Evolutionary conservation across 2,888 invertebrate species (phyloP), one percentile per base, ranked within the genome.

Genomic region (Lucinisca nassula): DNA sequence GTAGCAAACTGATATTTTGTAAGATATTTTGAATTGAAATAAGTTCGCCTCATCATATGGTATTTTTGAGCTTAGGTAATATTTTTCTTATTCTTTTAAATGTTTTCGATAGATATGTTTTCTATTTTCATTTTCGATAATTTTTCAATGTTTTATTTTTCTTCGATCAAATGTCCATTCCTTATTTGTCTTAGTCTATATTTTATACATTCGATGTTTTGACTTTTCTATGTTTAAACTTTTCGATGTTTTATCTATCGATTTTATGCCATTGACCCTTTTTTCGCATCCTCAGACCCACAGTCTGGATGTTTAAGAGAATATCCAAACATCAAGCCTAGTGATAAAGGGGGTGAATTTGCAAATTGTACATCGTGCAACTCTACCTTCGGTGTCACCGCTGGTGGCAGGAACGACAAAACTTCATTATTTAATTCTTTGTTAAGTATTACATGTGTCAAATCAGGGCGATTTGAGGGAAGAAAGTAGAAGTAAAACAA

Each of bases 381-480:
- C 37, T 51, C 73, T 0, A 21, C 61, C 6, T 82, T 82, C 51
- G 24, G 67, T 0, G 45, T 76, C 21, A n/a, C 24, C 8, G 70
- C 70, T 27, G 72, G 82, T 17, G 82, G 82, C 4, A 76, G 24
- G 24, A 49, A 70, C 70, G 82, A 82, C 51, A 51, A n/a, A n/a
- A n/a, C n/a, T n/a, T n/a, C n/a, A n/a, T n/a, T n/a, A n/a, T n/a
- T n/a, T n/a, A n/a, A n/a, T n/a, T n/a, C n/a, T n/a, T n/a, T n/a
- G n/a, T n/a, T n/a, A n/a, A n/a, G n/a, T n/a, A n/a, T n/a, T n/a
- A n/a, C n/a, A n/a, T n/a, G n/a, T n/a, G n/a, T n/a, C n/a, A n/a
- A n/a, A n/a, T n/a, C n/a, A n/a, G n/a, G n/a, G n/a, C n/a, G n/a
- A n/a, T n/a, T n/a, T n/a, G n/a, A n/a, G n/a, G n/a, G n/a, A n/a